Evolutionary conservation across 2,113 vertebrate species (phyloP).

Genomic region (Hirundichthys speculiger): DNA sequence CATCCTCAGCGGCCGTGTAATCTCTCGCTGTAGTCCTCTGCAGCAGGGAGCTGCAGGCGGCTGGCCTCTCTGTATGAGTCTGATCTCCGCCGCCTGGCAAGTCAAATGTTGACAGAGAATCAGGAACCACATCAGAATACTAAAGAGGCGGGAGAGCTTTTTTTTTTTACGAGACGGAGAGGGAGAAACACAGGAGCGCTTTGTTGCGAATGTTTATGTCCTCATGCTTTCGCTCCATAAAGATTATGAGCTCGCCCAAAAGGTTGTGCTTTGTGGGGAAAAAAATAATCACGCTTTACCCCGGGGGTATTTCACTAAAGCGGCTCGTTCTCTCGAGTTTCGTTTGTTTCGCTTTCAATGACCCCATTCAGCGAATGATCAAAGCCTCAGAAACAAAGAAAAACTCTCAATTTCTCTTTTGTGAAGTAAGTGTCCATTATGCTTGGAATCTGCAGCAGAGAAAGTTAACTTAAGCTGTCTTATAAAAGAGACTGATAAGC

Average conservation of each 20-base stretch:
- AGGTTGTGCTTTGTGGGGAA: too few species aligned
- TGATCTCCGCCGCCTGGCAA: conserved; percentile 58
- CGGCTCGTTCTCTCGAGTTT: conserved; percentile 8
- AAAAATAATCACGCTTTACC: too few species aligned
- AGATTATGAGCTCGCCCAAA: conserved; percentile 31
- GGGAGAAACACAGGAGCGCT: background rate
- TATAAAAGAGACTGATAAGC: conserved; percentile 20
- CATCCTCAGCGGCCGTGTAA: conserved; percentile 13
- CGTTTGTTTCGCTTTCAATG: conserved; percentile 15
- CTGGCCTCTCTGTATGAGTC: conserved; percentile 53
- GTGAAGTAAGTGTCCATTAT: conserved; percentile 4
- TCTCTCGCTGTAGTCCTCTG: conserved; percentile 25
- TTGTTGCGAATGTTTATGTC: background rate
- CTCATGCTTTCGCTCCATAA: conserved; percentile 30
- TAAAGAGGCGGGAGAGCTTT: conserved; percentile 53
- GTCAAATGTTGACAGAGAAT: conserved; percentile 72
- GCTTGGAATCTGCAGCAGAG: background rate
- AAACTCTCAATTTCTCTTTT: conserved; percentile 5
- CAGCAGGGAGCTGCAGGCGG: conserved; percentile 33
- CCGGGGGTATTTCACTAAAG: conserved; percentile 9
- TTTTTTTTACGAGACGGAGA: conserved; percentile 31
- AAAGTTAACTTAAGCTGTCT: conserved; percentile 3
- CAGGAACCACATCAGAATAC: conserved; percentile 62
- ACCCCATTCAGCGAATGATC: conserved; percentile 14
- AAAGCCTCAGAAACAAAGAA: background rate